phyloP scores from a whole-genome alignment of 1,140 invertebrate species.

The Drosophila teissieri region DNA sequence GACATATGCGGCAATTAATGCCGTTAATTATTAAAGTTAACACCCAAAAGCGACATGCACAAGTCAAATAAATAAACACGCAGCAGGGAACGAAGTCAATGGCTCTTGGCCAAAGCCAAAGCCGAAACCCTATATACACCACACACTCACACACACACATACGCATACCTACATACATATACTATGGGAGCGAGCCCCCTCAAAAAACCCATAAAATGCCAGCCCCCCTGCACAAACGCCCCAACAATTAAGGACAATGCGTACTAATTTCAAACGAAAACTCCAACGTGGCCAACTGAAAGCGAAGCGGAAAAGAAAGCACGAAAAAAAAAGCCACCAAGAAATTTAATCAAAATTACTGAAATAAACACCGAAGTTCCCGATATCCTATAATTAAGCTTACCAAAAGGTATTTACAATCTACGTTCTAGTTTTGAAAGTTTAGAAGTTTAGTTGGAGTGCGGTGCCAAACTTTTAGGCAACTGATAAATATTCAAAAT shows the following conservation, averaged over 20 bases:
- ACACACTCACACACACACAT: background rate
- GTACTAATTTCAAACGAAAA: constrained; percentile 79
- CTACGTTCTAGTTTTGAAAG: no score
- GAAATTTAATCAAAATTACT: constrained; percentile 9
- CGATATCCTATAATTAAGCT: no score
- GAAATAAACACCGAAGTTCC: background rate
- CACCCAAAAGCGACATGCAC: constrained; percentile 82
- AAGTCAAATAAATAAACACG: constrained; percentile 83
- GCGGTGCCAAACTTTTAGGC: no score
- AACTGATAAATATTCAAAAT: no score
- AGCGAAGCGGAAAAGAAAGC: constrained; percentile 19
- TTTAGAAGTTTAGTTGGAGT: no score
- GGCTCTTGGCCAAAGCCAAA: constrained; percentile 23
- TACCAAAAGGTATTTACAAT: no score
- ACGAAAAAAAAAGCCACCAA: constrained; percentile 5
- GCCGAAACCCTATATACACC: constrained; percentile 1
- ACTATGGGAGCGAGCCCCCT: background rate
- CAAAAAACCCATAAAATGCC: constrained; percentile 34
- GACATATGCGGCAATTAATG: constrained; percentile 82
- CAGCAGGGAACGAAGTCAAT: constrained; percentile 48
- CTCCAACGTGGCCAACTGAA: constrained; percentile 37
- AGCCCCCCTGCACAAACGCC: constrained; percentile 45
- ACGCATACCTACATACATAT: background rate
- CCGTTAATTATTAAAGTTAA: constrained; percentile 83
- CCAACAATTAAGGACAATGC: constrained; percentile 79